A percentile compares a stretch with the other conserved stretches of the same genome.
Conservation (phyloP, 92 coral and sea anemone genomes). For the Pocillopora grandis region DNA sequence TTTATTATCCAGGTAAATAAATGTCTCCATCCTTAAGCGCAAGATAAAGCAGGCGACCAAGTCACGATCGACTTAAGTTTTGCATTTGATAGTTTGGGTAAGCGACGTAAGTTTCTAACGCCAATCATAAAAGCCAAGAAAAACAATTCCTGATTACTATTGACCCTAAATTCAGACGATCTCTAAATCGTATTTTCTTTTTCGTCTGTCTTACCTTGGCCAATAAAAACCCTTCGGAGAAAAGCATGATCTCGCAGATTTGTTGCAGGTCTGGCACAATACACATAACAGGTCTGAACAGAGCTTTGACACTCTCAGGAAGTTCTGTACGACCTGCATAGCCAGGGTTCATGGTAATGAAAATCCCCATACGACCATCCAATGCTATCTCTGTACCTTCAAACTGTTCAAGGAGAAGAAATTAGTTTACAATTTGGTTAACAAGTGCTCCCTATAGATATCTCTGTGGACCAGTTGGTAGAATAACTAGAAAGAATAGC, state of each 20-base stretch:
- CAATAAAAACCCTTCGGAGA: slow-evolving; percentile 94
- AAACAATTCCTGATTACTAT: too few relatives aligned
- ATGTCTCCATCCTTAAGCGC: too few relatives aligned
- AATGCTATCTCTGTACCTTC: slow-evolving; percentile 98
- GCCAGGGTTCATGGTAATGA: slow-evolving; percentile 99
- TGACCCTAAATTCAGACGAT: background rate
- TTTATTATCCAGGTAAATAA: too few relatives aligned
- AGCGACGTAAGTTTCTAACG: too few relatives aligned
- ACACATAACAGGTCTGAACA: slow-evolving; percentile 96
- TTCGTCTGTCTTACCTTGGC: slow-evolving; percentile 69
- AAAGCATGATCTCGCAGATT: slow-evolving; percentile 98
- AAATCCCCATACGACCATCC: slow-evolving; percentile 96
- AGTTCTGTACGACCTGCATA: slow-evolving; percentile 99
- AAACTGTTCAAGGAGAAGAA: slow-evolving; percentile 58
- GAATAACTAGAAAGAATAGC: too few relatives aligned
- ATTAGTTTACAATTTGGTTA: background rate
- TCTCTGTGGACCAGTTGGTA: too few relatives aligned
- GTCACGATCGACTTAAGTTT: too few relatives aligned
- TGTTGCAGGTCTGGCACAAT: slow-evolving; percentile 97
- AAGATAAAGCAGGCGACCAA: too few relatives aligned
- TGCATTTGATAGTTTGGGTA: too few relatives aligned
- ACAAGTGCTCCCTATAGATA: too few relatives aligned
- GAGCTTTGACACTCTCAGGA: slow-evolving; percentile 98
- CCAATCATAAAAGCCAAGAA: too few relatives aligned
- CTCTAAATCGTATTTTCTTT: background rate